Evolutionary conservation across 2,888 invertebrate species (phyloP), one percentile per base, ranked within the genome.

Genomic region (Panorpa germanica): DNA sequence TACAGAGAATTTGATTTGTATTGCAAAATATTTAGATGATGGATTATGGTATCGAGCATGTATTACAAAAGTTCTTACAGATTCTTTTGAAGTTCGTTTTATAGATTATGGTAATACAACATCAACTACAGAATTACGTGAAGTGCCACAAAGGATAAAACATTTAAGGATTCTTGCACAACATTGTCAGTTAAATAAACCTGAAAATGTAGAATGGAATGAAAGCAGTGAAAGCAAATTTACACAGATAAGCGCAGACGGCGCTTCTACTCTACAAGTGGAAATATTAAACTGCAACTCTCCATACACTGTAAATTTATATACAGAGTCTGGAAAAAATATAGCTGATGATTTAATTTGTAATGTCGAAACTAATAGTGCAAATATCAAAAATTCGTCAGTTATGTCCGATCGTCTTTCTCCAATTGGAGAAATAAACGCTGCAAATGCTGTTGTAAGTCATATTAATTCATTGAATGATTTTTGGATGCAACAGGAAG

Each of bases 21-120:
- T 70, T 0, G 74, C 71, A 0, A 57, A 63, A 35, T 73, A 65
- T 42, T 65, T 65, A 0, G 70, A 72, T 39, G 72, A 74, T 39
- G 63, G 55, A 10, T 52, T 54, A 7, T 74, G 73, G 72, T 74
- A 73, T 42, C 56, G 75, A 27, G 74, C 73, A 0, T 69, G 68
- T 45, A 53, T 76, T 17, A 46, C 71, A 13, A 43, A 47, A 0
- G 58, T 63, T 5, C n/a, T n/a, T n/a, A 59, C 60, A 2, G 62
- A 63, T 11, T 24, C 7, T 24, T 10, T 7, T 24, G 59, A 63
- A 51, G 63, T 69, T 33, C 45, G 62, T 1, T 68, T 65, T 40
- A 61, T 67, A 50, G 74, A 75, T 46, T 73, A 70, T 44, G 75
- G 75, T 8, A 73, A 72, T 43, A 61, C 62, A 2, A 59, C 63